phyloP scores from a whole-genome alignment of 2,888 invertebrate genomes.

The Drosophila lacicola region DNA sequence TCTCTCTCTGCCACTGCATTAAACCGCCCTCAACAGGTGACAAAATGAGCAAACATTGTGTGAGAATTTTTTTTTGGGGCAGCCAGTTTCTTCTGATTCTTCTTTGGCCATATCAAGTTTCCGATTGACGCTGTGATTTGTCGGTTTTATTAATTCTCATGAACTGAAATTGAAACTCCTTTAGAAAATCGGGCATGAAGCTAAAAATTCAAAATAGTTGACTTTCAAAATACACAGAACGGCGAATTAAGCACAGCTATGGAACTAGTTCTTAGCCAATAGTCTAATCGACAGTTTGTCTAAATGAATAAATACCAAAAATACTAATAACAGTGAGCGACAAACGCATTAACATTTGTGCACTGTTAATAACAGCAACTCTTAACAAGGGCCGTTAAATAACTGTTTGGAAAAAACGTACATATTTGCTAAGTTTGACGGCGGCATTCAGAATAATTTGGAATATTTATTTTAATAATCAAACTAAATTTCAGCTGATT shows the following conservation, averaged over 20 bases:
- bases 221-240: slow-evolving; percentile 10
- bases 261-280: slow-evolving; percentile 30
- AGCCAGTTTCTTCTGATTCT: slow-evolving; percentile 42
- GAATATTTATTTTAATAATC: too few relatives aligned
- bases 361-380: slow-evolving; percentile 31
- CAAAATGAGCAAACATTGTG: slow-evolving; percentile 55
- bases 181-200: slow-evolving; percentile 19
- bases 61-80: slow-evolving; percentile 65
- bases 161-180: slow-evolving; percentile 61
- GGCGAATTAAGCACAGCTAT: not conserved
- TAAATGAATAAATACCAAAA: slow-evolving; percentile 31
- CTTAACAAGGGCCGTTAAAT: not conserved
- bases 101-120: slow-evolving; percentile 68
- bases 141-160: slow-evolving; percentile 73
- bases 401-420: too few relatives aligned
- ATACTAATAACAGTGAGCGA: slow-evolving; percentile 9
- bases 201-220: slow-evolving; percentile 10
- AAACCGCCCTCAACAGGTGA: slow-evolving; percentile 73
- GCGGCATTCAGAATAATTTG: too few relatives aligned
- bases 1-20: slow-evolving; percentile 15
- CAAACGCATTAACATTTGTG: slow-evolving; percentile 6
- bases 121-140: slow-evolving; percentile 77
- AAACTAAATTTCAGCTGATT: too few relatives aligned
- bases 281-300: not conserved
- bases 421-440: too few relatives aligned